Percentiles rank a stretch among this genome's conserved stretches.
These are phyloP conservation scores for Tadarida brasiliensis DNA, from an alignment of 2,797 vertebrate genomes.

Conservation along the genomic window DNA sequence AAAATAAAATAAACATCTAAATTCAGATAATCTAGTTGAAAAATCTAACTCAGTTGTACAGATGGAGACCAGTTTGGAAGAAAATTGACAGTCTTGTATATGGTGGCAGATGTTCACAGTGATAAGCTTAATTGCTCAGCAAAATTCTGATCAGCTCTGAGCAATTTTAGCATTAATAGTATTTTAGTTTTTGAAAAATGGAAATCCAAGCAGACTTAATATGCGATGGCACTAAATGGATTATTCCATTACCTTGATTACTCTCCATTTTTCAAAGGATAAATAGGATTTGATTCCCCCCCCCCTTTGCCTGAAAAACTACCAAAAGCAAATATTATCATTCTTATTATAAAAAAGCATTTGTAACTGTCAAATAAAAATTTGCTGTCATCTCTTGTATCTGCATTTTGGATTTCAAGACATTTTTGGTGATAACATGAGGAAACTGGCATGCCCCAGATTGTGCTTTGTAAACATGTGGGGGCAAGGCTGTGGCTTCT, in stretches of 20 bases:
- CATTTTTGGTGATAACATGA: constrained; percentile 48
- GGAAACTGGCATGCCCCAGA: background rate
- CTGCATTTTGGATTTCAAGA: constrained; percentile 69
- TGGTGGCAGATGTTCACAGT: constrained; percentile 47
- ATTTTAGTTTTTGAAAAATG: constrained; percentile 57
- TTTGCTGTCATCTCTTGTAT: constrained; percentile 41
- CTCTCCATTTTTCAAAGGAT: constrained; percentile 48
- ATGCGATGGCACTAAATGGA: constrained; percentile 52
- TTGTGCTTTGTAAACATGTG: constrained; percentile 33
- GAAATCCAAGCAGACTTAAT: constrained; percentile 49
- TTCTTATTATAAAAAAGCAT: constrained; percentile 67
- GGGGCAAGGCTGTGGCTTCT: background rate
- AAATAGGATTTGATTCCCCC: constrained; percentile 48
- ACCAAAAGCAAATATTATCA: constrained; percentile 37
- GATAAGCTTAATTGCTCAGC: constrained; percentile 35
- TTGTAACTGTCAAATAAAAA: constrained; percentile 65
- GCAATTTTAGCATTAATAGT: constrained; percentile 49
- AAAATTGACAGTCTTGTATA: constrained; percentile 48
- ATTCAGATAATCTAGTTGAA: constrained; percentile 77
- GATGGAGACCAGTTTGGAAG: constrained; percentile 56
- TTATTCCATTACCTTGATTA: constrained; percentile 61
- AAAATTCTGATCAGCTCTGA: constrained; percentile 12
- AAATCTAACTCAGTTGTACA: constrained; percentile 69
- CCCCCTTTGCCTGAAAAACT: constrained; percentile 47
- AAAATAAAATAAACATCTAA: constrained; percentile 38